Base-by-base conservation (phyloP, 2,888 invertebrate species). In the Ischnura elegans region DNA sequence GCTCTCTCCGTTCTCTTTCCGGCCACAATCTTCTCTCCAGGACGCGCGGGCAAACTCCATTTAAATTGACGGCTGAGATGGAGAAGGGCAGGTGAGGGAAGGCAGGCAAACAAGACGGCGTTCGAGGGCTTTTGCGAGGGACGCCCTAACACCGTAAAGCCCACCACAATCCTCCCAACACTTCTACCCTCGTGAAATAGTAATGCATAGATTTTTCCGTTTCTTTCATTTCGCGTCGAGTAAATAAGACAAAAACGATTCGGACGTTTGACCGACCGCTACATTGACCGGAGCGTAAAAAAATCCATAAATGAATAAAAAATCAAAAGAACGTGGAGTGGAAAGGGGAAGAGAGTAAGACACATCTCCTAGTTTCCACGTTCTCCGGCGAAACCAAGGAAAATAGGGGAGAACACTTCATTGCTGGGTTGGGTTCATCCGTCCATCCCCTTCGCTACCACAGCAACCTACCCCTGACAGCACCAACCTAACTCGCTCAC, bases 121-220 rank as follows among this genome's bases (percentile, higher is more conserved):
- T 36, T 5, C n/a, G 87, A 36, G 46, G 46, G 86, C 86, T 86
- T 51, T 51, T 8, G 13, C 16, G 42, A 66, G 90, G 90, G 90
- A 61, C 61, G 90, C 36, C 19, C 90, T 43, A 42, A 10, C 46
- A 8, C 61, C 61, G 61, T 55, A 90, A 36, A 90, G 90, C 61
- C 55, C 90, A 8, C 61, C 36, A 13, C 47, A 36, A 84, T 29
- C 43, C 90, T 90, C 90, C n/a, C 51, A 8, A 51, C 51, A n/a
- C 61, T n/a, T n/a, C n/a, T 43, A 85, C 87, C 43, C 90, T 90
- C 90, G 43, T 90, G 90, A 90, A 90, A 90, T 45, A 43, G 55
- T 61, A 61, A 90, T 90, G 90, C 90, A 90, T 90, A 90, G 76
- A 76, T 76, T 90, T 90, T 90, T 90, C 90, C 61, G 90, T 90